Conservation (phyloP, 2,888 invertebrate genomes). For the Quadroppia sp. region DNA sequence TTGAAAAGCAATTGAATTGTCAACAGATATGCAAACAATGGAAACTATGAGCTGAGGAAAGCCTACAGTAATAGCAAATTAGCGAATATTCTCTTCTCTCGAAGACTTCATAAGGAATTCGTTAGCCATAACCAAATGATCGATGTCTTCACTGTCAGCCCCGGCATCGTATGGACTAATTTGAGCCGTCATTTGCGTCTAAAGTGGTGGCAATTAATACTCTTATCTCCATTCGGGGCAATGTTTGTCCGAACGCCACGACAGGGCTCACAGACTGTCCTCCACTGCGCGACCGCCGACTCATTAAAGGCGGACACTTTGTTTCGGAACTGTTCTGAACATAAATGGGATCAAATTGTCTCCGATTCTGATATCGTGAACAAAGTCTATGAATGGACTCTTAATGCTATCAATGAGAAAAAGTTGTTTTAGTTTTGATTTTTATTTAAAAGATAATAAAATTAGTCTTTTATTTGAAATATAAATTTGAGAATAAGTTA, state of each 20-base stretch:
- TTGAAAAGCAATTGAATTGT: neutral
- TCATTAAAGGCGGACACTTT: slow-evolving; percentile 63
- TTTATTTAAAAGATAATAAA: too few relatives aligned
- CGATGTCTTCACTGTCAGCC: slow-evolving; percentile 57
- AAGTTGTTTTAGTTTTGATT: too few relatives aligned
- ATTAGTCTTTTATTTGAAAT: too few relatives aligned
- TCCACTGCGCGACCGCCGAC: slow-evolving; percentile 72
- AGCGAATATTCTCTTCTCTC: slow-evolving; percentile 51
- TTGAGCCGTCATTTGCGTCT: slow-evolving; percentile 64
- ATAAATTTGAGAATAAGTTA: too few relatives aligned
- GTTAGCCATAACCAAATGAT: slow-evolving; percentile 37
- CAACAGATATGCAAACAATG: slow-evolving; percentile 46
- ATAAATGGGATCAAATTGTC: neutral
- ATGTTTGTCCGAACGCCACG: slow-evolving; percentile 67
- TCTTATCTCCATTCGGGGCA: slow-evolving; percentile 66
- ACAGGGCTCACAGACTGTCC: slow-evolving; percentile 73
- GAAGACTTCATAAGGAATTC: slow-evolving; percentile 50
- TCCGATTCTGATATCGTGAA: neutral
- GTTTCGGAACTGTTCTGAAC: slow-evolving; percentile 65
- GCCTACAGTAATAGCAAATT: slow-evolving; percentile 52
- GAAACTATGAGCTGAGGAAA: slow-evolving; percentile 46
- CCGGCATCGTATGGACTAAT: slow-evolving; percentile 74
- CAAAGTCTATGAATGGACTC: slow-evolving; percentile 4
- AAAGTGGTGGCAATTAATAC: slow-evolving; percentile 68
- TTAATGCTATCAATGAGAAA: slow-evolving; percentile 21